phyloP scores from a whole-genome alignment of 2,113 vertebrate species.

The Planiliza haematocheilus region DNA sequence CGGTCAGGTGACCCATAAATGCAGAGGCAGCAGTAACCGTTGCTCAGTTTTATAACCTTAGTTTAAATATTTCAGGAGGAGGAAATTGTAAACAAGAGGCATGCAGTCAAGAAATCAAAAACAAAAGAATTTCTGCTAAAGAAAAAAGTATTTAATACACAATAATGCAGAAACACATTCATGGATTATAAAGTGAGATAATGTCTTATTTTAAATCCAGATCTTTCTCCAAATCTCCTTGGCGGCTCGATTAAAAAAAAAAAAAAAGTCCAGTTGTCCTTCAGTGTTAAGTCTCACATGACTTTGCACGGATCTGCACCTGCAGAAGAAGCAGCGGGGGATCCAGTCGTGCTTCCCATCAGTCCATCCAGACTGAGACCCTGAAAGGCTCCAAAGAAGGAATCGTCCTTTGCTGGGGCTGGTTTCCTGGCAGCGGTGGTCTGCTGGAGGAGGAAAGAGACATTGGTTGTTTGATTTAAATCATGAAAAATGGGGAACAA shows the following conservation, averaged over 20 bases:
- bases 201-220: neutral
- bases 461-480: neutral
- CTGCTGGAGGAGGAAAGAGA: slow-evolving; percentile 33
- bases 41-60: neutral
- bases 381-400: slow-evolving; percentile 81
- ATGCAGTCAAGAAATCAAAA: neutral
- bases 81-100: neutral
- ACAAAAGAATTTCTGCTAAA: neutral
- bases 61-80: neutral
- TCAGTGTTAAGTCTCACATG: slow-evolving; percentile 71
- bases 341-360: slow-evolving; percentile 28
- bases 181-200: neutral
- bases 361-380: slow-evolving; percentile 76
- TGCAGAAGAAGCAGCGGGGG: slow-evolving; percentile 20
- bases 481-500: no score
- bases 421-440: slow-evolving; percentile 44
- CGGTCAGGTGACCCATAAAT: neutral
- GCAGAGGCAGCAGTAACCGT: neutral
- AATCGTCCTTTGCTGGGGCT: slow-evolving; percentile 60
- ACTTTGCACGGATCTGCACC: slow-evolving; percentile 77
- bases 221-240: slow-evolving; percentile 2
- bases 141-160: neutral
- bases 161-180: neutral
- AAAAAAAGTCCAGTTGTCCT: slow-evolving; percentile 29
- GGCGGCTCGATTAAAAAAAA: neutral